Evolutionary conservation across 1,140 invertebrate genomes (phyloP).

Genomic region (Trichoplusia ni): DNA sequence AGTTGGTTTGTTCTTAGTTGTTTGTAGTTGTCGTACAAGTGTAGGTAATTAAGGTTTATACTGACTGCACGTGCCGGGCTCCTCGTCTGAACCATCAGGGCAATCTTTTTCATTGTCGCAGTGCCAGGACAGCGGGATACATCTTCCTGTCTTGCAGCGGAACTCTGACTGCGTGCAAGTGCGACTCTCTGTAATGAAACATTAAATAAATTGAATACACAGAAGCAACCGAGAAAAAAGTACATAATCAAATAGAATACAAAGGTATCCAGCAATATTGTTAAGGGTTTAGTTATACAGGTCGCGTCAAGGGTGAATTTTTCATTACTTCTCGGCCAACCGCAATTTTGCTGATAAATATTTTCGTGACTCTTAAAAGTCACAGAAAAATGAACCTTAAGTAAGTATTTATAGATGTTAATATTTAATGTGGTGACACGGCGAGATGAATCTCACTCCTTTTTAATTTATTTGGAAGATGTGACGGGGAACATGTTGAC

Average conservation of each 20-base stretch:
- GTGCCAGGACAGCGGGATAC: conserved; percentile 89
- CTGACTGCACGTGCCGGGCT: conserved; percentile 86
- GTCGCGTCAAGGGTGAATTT: conserved; percentile 38
- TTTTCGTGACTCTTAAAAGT: conserved; percentile 34
- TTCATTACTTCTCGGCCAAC: conserved; percentile 43
- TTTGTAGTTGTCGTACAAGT: background rate
- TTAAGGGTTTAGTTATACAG: conserved; percentile 37
- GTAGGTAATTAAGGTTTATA: conserved; percentile 46
- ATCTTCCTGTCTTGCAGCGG: conserved; percentile 87
- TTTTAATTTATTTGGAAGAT: conserved; percentile 51
- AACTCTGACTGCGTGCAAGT: conserved; percentile 87
- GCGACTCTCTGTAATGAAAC: conserved; percentile 81
- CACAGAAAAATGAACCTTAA: conserved; percentile 35
- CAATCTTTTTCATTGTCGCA: conserved; percentile 91
- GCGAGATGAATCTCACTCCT: conserved; percentile 32
- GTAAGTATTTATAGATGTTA: conserved; percentile 31
- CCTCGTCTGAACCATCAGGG: conserved; percentile 88
- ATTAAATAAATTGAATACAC: conserved; percentile 1
- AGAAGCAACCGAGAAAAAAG: background rate
- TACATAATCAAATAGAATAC: conserved; percentile 12
- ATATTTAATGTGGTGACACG: conserved; percentile 15
- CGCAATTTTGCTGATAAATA: conserved; percentile 45
- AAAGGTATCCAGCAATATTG: conserved; percentile 36
- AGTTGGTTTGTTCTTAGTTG: too few species aligned
- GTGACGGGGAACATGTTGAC: conserved; percentile 39